Evolutionary conservation across 2,888 invertebrate genomes (phyloP), one percentile per base, ranked within the genome.

Genomic region (Hecatera dysodea): DNA sequence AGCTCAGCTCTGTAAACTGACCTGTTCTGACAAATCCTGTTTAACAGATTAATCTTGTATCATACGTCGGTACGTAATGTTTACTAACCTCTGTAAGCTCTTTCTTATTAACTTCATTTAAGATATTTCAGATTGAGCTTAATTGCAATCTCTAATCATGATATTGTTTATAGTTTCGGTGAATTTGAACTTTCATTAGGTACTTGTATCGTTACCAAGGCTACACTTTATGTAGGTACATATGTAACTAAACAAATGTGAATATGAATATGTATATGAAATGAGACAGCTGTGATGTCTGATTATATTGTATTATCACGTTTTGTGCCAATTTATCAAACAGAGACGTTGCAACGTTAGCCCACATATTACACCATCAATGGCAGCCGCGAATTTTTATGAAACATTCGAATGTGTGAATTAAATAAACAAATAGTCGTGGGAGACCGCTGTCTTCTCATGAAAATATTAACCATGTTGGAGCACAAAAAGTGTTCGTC

Each of bases 11-110:
- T 56, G 82, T 85, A 86, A 86, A 88, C 87, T 86, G 46, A 36
- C 75, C 81, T 68, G 64, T 76, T 78, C 75, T 48, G 67, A 70
- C 70, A 80, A 82, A 84, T 80, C 73, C 68, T 79, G 78, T 82
- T 79, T 81, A 83, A 84, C 81, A 75, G 75, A 83, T 82, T 90
- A 84, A 89, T 86, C 87, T 83, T 66, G 57, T 83, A 78, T 84
- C 82, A 67, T 67, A 71, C 67, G 66, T 56, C 11, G 1, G n/a
- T 84, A 80, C 74, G 68, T 82, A 83, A 82, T 82, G 76, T 78
- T 75, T 44, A 69, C 71, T 69, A 59, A 67, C 65, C 44, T 72
- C 44, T 70, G 55, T 71, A 66, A 66, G 64, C 67, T 69, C 36
- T 4, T 42, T 39, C 29, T 55, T 56, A 42, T 62, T 56, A 65